A percentile compares a stretch with the other conserved stretches of the same genome.
phyloP scores from a whole-genome alignment of 2,888 invertebrate genomes.

The Lycia hirtaria region DNA sequence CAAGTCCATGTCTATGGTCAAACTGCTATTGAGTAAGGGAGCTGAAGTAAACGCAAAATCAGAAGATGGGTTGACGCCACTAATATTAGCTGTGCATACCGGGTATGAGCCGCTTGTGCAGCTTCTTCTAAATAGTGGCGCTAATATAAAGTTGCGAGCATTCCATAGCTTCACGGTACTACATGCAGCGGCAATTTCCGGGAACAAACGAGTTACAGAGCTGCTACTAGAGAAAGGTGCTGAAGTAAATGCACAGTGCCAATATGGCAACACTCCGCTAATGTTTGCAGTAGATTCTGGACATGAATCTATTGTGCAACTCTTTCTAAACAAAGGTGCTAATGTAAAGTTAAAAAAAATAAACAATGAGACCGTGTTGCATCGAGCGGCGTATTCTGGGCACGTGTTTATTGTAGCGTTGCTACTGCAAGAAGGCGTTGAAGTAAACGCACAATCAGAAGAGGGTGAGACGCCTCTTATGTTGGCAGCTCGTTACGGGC shows the following conservation, averaged over 20 bases:
- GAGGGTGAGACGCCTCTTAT: not conserved
- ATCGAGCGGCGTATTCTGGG: not conserved
- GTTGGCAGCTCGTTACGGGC: not conserved
- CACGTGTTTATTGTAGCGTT: not conserved
- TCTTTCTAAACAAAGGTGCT: not conserved
- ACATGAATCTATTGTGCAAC: slow-evolving; percentile 11
- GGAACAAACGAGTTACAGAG: not conserved
- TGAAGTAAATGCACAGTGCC: not conserved
- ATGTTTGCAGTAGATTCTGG: not conserved
- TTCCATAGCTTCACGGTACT: not conserved
- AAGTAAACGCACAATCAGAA: not conserved
- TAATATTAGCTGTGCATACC: too few species aligned
- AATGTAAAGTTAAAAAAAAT: not conserved
- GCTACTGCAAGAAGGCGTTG: not conserved
- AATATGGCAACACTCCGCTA: not conserved
- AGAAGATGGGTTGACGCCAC: too few species aligned
- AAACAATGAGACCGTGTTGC: not conserved
- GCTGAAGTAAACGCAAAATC: too few species aligned
- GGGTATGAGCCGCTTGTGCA: not conserved
- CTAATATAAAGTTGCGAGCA: not conserved
- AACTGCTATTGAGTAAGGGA: too few species aligned
- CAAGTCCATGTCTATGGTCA: too few species aligned
- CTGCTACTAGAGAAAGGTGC: not conserved
- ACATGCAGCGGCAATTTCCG: not conserved
- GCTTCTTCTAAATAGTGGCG: not conserved